Evolutionary conservation across 2,888 invertebrate species (phyloP).

Genomic region (Clepsis dumicolana): DNA sequence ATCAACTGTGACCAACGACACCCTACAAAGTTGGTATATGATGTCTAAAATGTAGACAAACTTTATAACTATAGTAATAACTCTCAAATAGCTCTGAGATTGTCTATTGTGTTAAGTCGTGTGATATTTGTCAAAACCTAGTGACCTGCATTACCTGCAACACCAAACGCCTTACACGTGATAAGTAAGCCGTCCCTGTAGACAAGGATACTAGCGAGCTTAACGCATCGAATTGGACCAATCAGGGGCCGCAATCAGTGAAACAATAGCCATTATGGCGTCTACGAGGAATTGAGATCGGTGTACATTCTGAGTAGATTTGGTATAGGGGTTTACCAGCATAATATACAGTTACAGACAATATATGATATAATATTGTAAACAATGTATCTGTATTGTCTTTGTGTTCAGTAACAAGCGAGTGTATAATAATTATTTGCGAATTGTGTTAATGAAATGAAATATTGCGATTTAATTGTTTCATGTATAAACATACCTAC

Average conservation of each 20-base stretch:
- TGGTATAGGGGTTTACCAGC: neutral
- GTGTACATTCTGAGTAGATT: slow-evolving; percentile 4
- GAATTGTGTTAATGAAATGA: too few relatives aligned
- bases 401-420: neutral
- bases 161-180: neutral
- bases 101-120: neutral
- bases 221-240: slow-evolving; percentile 3
- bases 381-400: neutral
- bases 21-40: too few relatives aligned
- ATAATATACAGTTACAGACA: neutral
- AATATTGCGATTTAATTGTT: too few relatives aligned
- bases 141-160: neutral
- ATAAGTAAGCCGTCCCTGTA: neutral
- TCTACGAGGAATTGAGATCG: neutral
- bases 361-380: neutral
- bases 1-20: too few relatives aligned
- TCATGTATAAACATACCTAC: too few relatives aligned
- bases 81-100: neutral
- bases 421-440: neutral
- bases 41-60: too few relatives aligned
- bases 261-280: slow-evolving; percentile 7
- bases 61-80: too few relatives aligned
- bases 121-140: neutral
- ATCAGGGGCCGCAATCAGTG: neutral
- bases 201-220: neutral